A percentile compares a stretch with the other conserved stretches of the same genome.
Conservation (phyloP, 2,797 vertebrate species). For the Leptatherina wallacei region DNA sequence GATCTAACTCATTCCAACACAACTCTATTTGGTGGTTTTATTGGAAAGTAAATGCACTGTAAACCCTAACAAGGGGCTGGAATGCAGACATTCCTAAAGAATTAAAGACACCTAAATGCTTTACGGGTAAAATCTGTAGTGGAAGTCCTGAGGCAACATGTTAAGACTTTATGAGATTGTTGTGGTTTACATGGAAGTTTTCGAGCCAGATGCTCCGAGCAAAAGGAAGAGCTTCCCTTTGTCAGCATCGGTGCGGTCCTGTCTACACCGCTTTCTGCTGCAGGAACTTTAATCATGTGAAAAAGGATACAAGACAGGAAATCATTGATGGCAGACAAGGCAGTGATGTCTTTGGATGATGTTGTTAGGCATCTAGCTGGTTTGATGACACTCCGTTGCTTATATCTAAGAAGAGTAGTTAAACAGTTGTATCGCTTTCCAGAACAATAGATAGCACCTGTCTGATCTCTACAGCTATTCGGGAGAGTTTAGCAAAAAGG, state of each 20-base stretch:
- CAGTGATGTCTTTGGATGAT: conserved; percentile 82
- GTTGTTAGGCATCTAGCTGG: conserved; percentile 75
- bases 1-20: conserved; percentile 30
- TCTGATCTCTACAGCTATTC: background rate
- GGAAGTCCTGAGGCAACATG: conserved; percentile 38
- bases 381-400: conserved; percentile 79
- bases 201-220: conserved; percentile 40
- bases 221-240: conserved; percentile 22
- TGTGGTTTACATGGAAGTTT: conserved; percentile 47
- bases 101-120: conserved; percentile 64
- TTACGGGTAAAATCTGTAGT: conserved; percentile 61
- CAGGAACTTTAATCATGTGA: conserved; percentile 11
- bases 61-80: conserved; percentile 65
- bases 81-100: conserved; percentile 73
- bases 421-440: conserved; percentile 1
- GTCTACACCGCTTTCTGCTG: conserved; percentile 17
- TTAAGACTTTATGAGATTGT: conserved; percentile 50
- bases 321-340: conserved; percentile 89
- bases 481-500: conserved; percentile 1
- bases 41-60: conserved; percentile 58
- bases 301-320: conserved; percentile 93
- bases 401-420: conserved; percentile 79
- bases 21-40: conserved; percentile 61
- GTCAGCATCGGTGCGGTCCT: conserved; percentile 8
- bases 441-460: background rate